Percentiles rank a stretch among this genome's conserved stretches.
Evolutionary conservation across 2,888 invertebrate species (phyloP).

Genomic region (Phortica okadai): DNA sequence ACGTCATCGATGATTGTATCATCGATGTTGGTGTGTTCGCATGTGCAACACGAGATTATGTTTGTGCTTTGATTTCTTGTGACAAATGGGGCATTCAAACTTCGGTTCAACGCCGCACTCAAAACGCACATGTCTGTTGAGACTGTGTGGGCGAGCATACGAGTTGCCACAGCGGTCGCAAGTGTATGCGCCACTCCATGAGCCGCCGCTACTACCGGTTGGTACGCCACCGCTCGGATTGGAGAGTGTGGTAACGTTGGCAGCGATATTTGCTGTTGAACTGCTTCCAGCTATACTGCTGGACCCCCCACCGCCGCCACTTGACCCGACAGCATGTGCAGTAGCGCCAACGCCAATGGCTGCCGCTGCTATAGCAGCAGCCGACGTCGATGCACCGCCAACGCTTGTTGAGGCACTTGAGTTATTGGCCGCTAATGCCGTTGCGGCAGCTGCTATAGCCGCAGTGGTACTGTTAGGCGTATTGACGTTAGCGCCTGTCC

Average conservation of each 20-base stretch:
- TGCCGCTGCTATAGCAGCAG: slow-evolving; percentile 56
- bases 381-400: slow-evolving; percentile 58
- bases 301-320: slow-evolving; percentile 25
- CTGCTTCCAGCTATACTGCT: slow-evolving; percentile 42
- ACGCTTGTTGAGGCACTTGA: slow-evolving; percentile 55
- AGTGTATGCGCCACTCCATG: slow-evolving; percentile 74
- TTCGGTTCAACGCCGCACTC: slow-evolving; percentile 81
- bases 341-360: slow-evolving; percentile 45
- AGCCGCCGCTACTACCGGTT: slow-evolving; percentile 43
- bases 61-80: slow-evolving; percentile 79
- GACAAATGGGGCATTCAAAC: slow-evolving; percentile 81
- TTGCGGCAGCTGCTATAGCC: slow-evolving; percentile 52
- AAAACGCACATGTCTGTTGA: slow-evolving; percentile 79
- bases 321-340: background rate
- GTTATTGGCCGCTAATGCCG: slow-evolving; percentile 46
- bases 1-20: slow-evolving; percentile 74
- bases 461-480: slow-evolving; percentile 49
- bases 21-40: slow-evolving; percentile 78
- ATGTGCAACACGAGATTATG: slow-evolving; percentile 77
- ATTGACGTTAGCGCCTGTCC: slow-evolving; percentile 18
- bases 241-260: background rate
- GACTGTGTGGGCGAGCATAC: slow-evolving; percentile 79
- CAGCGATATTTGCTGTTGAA: slow-evolving; percentile 11
- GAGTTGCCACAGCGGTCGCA: slow-evolving; percentile 80
- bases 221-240: slow-evolving; percentile 38